phyloP scores from a whole-genome alignment of 2,888 invertebrate genomes.

The Aphelenchoides bicaudatus region DNA sequence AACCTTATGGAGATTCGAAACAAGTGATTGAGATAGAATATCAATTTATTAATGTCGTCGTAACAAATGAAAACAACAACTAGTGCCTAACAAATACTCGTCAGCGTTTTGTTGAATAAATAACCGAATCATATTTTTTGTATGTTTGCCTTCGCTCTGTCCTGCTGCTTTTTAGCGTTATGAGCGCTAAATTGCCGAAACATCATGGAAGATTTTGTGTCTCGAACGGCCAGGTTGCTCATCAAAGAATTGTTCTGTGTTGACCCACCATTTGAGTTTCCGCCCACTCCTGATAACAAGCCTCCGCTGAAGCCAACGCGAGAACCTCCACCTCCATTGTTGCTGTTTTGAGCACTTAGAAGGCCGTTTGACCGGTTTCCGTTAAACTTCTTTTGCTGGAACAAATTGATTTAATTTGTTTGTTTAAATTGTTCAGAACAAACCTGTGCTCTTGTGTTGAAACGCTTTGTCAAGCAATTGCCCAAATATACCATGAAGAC shows the following conservation, averaged over 20 bases:
- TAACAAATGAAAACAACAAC: not conserved
- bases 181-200: slow-evolving; percentile 29
- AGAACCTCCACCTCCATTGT: not conserved
- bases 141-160: not conserved
- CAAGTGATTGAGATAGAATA: not conserved
- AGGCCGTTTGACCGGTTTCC: slow-evolving; percentile 10
- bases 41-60: not conserved
- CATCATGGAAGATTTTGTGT: slow-evolving; percentile 32
- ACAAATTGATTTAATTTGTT: not conserved
- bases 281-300: too few relatives aligned
- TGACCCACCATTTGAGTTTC: not conserved
- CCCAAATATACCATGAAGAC: slow-evolving; percentile 22
- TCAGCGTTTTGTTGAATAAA: not conserved
- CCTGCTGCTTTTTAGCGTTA: slow-evolving; percentile 17
- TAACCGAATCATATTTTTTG: slow-evolving; percentile 5
- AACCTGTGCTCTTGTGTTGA: slow-evolving; percentile 23
- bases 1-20: not conserved
- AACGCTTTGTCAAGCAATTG: slow-evolving; percentile 21
- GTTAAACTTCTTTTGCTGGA: slow-evolving; percentile 18
- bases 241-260: not conserved
- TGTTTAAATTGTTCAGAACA: not conserved
- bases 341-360: not conserved
- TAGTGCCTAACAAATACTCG: not conserved
- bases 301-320: slow-evolving; percentile 1
- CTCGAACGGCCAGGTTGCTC: slow-evolving; percentile 1